Evolutionary conservation across 1,140 invertebrate species (phyloP), one percentile per base, ranked within the genome.

Genomic region (Procambarus virginalis): DNA sequence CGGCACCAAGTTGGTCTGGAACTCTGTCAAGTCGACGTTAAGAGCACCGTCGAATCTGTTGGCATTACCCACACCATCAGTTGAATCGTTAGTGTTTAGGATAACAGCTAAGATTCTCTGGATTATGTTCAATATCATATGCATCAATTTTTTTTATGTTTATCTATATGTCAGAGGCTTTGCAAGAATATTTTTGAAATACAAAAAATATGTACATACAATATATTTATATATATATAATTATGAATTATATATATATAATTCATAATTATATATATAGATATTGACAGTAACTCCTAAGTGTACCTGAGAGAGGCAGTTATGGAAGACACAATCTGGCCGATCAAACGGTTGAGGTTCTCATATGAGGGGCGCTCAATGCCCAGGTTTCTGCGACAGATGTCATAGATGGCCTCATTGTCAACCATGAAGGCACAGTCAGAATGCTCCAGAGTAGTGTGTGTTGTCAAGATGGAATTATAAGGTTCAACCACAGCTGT

Each of bases 261-360:
- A 34, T 34, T 34, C 12, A 58, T 58, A 12, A 58, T 9, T 9
- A 58, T 58, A 58, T 12, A 58, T 58, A 12, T 58, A 58, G 6
- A 58, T 12, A n/a, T 17, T 75, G 10, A 46, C 12, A 49, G 95
- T 92, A 34, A 34, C 34, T 34, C 34, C 34, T 55, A 55, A 9
- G 10, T 10, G 91, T 95, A 95, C 77, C 97, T 95, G 73, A 97
- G 95, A n/a, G 97, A 97, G 73, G 97, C 97, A 6, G 97, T 97
- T 92, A 97, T 97, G 76, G 97, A 97, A 2, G 97, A 97, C 3
- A 97, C 97, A 92, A 97, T 97, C 94, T 97, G 97, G 51, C 97
- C 97, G 92, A 97, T 97, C 88, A 97, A 94, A 91, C 97, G 94
- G 93, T 97, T 97, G 92, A 96, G 94, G 94, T 96, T 97, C 93